These are phyloP conservation scores for Archivesica marissinica DNA, from an alignment of 1,140 invertebrate species.

Conservation along the genomic window DNA sequence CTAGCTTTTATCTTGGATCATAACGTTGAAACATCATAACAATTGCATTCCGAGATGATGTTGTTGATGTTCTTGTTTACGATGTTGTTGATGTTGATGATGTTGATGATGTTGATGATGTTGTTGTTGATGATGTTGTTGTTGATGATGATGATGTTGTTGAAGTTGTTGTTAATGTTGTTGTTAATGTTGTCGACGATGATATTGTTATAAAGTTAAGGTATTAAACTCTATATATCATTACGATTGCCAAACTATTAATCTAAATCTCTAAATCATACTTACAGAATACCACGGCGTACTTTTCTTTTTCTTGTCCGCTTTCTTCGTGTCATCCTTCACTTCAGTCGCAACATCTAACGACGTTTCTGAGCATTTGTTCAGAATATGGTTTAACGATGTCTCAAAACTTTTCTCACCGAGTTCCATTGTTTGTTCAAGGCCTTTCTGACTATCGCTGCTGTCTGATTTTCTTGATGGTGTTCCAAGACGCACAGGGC, in stretches of 20 bases:
- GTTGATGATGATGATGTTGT: no score
- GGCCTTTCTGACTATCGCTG: conserved; percentile 39
- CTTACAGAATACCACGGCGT: conserved; percentile 83
- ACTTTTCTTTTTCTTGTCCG: conserved; percentile 79
- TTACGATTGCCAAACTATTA: neutral
- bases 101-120: no score
- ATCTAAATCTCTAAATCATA: neutral
- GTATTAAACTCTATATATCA: neutral
- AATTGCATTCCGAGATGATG: no score
- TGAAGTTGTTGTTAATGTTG: no score
- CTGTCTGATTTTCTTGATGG: conserved; percentile 32
- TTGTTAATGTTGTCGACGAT: no score
- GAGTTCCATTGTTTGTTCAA: conserved; percentile 19
- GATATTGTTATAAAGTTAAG: neutral
- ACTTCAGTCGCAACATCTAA: conserved; percentile 74
- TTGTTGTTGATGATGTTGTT: no score
- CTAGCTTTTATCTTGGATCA: no score
- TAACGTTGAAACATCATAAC: no score
- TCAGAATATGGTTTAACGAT: conserved; percentile 77
- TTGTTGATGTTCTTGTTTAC: no score
- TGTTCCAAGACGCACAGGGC: neutral
- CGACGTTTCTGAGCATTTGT: conserved; percentile 78
- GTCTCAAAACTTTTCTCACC: conserved; percentile 70
- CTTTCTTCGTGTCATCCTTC: conserved; percentile 65
- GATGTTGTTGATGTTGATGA: no score